Conservation (phyloP, 2,113 vertebrate genomes). For the Bungarus multicinctus region DNA sequence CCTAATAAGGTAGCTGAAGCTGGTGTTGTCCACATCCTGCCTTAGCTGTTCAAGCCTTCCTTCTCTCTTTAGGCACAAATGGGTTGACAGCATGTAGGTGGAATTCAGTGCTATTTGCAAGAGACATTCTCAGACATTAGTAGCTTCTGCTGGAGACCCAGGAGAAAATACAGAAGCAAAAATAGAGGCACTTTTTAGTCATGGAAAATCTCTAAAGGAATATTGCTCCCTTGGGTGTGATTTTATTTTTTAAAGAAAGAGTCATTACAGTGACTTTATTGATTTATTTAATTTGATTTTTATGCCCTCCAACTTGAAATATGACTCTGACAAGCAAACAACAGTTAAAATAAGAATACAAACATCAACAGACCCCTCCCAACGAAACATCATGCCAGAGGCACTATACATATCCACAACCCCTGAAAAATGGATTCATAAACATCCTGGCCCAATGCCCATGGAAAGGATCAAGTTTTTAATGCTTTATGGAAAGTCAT, state of each 20-base stretch:
- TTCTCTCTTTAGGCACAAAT: not conserved
- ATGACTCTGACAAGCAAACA: not conserved
- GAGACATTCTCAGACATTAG: not conserved
- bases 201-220: not conserved
- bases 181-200: not conserved
- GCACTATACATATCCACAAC: not conserved
- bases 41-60: not conserved
- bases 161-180: not conserved
- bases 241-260: not conserved
- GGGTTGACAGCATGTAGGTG: not conserved
- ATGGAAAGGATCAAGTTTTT: not conserved
- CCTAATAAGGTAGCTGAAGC: not conserved
- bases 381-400: not conserved
- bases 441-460: not conserved
- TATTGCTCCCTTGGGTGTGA: not conserved
- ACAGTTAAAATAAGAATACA: not conserved
- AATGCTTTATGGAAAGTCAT: not conserved
- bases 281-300: not conserved
- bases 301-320: not conserved
- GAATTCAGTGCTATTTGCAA: not conserved
- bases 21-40: not conserved
- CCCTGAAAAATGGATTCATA: not conserved
- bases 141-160: not conserved
- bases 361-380: not conserved
- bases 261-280: not conserved